These are phyloP conservation scores for Chrysopilus asiliformis DNA, from an alignment of 2,888 invertebrate genomes.

Conservation along the genomic window DNA sequence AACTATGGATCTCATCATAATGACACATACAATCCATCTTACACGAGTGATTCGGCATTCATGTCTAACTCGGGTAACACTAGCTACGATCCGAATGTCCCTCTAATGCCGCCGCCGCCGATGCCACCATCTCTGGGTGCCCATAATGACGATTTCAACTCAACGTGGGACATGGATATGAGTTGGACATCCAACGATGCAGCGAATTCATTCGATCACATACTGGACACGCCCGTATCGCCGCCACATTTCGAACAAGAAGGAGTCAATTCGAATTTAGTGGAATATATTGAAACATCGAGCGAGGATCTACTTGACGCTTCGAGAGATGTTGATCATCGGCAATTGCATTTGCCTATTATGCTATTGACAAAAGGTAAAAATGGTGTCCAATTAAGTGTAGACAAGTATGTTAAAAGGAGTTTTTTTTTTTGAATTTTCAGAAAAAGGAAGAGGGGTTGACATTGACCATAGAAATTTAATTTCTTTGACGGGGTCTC, in stretches of 20 bases:
- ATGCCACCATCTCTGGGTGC: conserved; percentile 27
- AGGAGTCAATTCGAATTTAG: conserved; percentile 39
- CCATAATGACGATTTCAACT: conserved; percentile 31
- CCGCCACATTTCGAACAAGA: conserved; percentile 52
- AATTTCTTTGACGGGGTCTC: conserved; percentile 68
- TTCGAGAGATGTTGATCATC: conserved; percentile 44
- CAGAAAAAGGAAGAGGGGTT: conserved; percentile 31
- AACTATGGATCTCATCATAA: conserved; percentile 5
- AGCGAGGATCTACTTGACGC: conserved; percentile 32
- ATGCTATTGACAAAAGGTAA: conserved; percentile 16
- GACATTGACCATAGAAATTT: conserved; percentile 76
- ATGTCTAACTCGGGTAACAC: conserved; percentile 13
- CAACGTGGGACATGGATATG: conserved; percentile 38
- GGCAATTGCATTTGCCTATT: conserved; percentile 39
- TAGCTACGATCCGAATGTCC: conserved; percentile 19
- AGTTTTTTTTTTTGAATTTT: conserved; percentile 1
- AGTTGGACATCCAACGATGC: conserved; percentile 31
- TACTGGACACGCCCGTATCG: conserved; percentile 48
- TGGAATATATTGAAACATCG: conserved; percentile 46
- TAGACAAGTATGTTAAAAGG: background rate
- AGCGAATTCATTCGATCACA: conserved; percentile 30
- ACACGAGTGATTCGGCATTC: conserved; percentile 17
- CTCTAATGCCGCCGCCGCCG: conserved; percentile 32
- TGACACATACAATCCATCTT: conserved; percentile 13
- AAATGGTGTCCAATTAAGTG: background rate